Percentiles rank a stretch among this genome's conserved stretches.
Conservation (phyloP, 2,888 invertebrate species). For the Dinocampus coccinellae region DNA sequence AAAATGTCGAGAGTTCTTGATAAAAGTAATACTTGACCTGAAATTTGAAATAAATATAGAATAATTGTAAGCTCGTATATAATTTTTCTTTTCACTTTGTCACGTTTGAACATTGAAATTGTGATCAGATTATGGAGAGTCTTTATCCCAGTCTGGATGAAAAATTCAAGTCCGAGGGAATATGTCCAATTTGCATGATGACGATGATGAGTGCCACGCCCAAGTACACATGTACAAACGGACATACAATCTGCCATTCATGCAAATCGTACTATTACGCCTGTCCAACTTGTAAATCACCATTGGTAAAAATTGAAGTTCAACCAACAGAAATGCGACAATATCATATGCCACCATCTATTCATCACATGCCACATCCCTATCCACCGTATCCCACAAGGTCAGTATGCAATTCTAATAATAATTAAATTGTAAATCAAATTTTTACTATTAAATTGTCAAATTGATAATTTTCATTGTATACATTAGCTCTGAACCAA, state of each 20-base stretch:
- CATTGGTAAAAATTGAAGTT: conserved; percentile 49
- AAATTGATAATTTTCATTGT: background rate
- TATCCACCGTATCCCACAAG: conserved; percentile 43
- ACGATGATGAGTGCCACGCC: conserved; percentile 56
- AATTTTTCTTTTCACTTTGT: background rate
- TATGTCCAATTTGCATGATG: conserved; percentile 61
- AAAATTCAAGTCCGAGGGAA: conserved; percentile 54
- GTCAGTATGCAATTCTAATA: conserved; percentile 25
- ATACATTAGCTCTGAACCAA: conserved; percentile 39
- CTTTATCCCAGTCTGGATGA: conserved; percentile 59
- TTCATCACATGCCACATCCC: conserved; percentile 52
- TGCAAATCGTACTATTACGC: conserved; percentile 62
- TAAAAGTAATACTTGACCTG: background rate
- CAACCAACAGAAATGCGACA: conserved; percentile 33
- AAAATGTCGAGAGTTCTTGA: background rate
- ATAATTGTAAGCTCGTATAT: too few relatives aligned
- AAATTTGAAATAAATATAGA: too few relatives aligned
- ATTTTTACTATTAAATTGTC: background rate
- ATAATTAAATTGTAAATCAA: background rate
- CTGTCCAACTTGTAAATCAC: conserved; percentile 56
- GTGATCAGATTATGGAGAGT: conserved; percentile 51
- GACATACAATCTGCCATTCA: conserved; percentile 58
- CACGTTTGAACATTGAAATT: background rate
- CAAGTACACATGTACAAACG: conserved; percentile 56
- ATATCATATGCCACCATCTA: conserved; percentile 46